Evolutionary conservation across 92 coral and sea anemone species (phyloP), one percentile per base, ranked within the genome.

Genomic region (Montipora capitata): DNA sequence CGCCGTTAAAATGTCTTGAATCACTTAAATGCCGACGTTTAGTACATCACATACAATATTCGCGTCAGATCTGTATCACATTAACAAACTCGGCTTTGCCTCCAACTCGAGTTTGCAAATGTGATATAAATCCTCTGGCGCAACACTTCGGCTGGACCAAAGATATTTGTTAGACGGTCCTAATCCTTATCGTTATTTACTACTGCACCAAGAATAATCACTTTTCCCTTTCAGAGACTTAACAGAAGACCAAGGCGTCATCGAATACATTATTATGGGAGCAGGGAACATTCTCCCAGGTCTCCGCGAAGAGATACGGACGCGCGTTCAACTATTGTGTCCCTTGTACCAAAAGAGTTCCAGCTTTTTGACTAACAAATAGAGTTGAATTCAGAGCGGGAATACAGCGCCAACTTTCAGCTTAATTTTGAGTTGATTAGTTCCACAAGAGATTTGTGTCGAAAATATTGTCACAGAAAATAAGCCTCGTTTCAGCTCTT

Each of bases 241-340:
- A 45, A 58, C 72, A 35, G 59, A 42, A 58, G 72, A 68, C 56
- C 64, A 44, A 83, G 87, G 72, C 79, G 87, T 18, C 71, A 79
- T 9, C 87, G 79, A 41, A 10, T 42, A 9, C 35, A 27, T 27
- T 48, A 5, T 10, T 61, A 54, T 3, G 11, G 74, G 17, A 73
- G 45, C 61, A 59, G 72, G 59, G 61, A 42, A 3, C 10, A 43
- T 35, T 83, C 71, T 58, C 78, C 87, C 72, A 43, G 71, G 9
- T 41, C 87, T 71, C 87, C 78, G 59, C 78, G 78, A 45, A 35
- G 79, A 45, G 80, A 72, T 11, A 66, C 66, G 79, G 87, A 83
- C 35, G 87, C 87, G 62, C 87, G 87, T 35, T 83, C 87, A 43
- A 83, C 87, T 35, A 83, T 83, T 40, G 87, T 83, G 72, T 83